Evolutionary conservation across 2,797 vertebrate genomes (phyloP), one percentile per base, ranked within the genome.

Genomic region (Neosilurus mollespiculum): DNA sequence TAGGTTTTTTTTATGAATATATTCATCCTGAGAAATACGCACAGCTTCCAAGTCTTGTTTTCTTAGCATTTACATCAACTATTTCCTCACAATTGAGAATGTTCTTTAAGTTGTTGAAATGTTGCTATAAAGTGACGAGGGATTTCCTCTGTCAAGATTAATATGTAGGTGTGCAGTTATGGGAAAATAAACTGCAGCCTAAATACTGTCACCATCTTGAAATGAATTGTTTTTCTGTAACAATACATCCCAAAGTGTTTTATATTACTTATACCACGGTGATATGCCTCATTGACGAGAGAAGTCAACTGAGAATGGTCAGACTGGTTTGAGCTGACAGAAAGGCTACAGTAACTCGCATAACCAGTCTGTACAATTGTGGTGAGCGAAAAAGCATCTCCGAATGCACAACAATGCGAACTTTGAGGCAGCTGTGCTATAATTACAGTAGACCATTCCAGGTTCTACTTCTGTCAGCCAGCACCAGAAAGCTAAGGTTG

Each of bases 21-120:
- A 80, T 81, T 76, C 18, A 58, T 26, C 67, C 34, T 81, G 80
- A 81, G 66, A 81, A 71, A 71, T 61, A 24, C 49, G 5, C 15
- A 15, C 15, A 0, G 7, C 9, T 43, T 80, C 30, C 53, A 58
- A 56, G 20, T 69, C 34, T 15, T 81, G 37, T 71, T 61, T 81
- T 49, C 18, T 51, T 53, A 24, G 15, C 49, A 66, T 66, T 30
- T 30, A 62, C 22, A 16, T 66, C 26, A 4, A 24, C 53, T 66
- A 22, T 34, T 56, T 65, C 26, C n/a, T 67, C 1, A n/a, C 59
- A 22, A 7, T 34, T 61, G 54, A 76, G 53, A 59, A 34, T 75
- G 51, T 78, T 64, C 11, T 43, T 64, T 12, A 8, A 24, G 34
- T 15, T 4, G 7, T 37, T 51, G n/a, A 20, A 37, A 20, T n/a